A percentile compares a stretch with the other conserved stretches of the same genome.
phyloP scores from a whole-genome alignment of 2,113 vertebrate species.

The Chaenogobius annularis region DNA sequence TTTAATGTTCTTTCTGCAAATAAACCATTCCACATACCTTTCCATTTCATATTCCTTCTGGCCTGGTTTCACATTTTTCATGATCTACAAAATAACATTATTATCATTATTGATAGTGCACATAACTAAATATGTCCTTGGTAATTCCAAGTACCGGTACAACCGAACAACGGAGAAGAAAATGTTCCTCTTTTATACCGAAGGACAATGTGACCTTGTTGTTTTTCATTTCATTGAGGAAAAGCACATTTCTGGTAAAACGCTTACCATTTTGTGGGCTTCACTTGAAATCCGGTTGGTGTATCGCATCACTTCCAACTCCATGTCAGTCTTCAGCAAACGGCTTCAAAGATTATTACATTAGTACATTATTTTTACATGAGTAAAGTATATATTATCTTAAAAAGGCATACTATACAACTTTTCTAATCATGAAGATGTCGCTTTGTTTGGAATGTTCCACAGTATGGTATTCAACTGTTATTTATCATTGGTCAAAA shows the following conservation, averaged over 20 bases:
- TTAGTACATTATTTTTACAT: not conserved
- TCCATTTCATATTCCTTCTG: slow-evolving; percentile 77
- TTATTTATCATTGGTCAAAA: too few species aligned
- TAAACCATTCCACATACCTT: slow-evolving; percentile 49
- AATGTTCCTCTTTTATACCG: not conserved
- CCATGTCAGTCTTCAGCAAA: slow-evolving; percentile 94
- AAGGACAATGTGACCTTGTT: not conserved
- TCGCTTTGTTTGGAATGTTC: too few species aligned
- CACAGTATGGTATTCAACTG: too few species aligned
- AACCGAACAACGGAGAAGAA: not conserved
- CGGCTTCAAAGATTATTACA: slow-evolving; percentile 76
- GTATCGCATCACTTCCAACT: slow-evolving; percentile 94
- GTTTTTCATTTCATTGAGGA: not conserved
- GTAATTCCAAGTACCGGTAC: not conserved
- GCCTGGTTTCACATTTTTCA: slow-evolving; percentile 73
- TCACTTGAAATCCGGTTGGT: slow-evolving; percentile 96
- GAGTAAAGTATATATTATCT: not conserved
- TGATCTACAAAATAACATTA: slow-evolving; percentile 49
- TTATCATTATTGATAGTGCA: not conserved
- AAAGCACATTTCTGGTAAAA: not conserved
- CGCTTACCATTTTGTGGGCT: slow-evolving; percentile 91
- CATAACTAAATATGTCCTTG: not conserved
- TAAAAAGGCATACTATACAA: not conserved
- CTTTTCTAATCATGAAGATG: too few species aligned
- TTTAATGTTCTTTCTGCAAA: not conserved